Conservation (phyloP, 35 echinoderm and acorn worm genomes). For the Ptychodera flava region DNA sequence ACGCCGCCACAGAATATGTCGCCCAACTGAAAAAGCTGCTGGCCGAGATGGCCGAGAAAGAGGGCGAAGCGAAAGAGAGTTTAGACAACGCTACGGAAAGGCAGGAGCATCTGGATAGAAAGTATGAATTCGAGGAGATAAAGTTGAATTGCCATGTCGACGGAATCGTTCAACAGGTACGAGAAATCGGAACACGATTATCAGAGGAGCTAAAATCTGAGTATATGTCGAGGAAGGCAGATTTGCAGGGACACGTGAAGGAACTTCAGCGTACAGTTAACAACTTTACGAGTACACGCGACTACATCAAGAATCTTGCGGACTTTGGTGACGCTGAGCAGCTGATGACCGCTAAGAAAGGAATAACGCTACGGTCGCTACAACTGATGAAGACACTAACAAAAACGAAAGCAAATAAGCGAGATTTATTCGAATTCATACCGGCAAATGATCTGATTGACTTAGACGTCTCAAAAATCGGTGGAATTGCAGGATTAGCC, state of each 20-base stretch:
- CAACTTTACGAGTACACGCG: not conserved
- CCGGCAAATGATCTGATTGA: no score
- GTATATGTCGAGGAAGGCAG: not conserved
- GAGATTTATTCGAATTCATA: no score
- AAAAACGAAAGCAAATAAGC: no score
- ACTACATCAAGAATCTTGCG: not conserved
- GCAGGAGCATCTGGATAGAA: not conserved
- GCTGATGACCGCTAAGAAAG: not conserved
- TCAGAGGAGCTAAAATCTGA: not conserved
- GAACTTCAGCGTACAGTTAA: not conserved
- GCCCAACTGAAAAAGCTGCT: not conserved
- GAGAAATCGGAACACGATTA: not conserved
- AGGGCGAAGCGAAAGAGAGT: not conserved
- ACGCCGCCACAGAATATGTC: not conserved
- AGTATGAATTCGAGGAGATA: not conserved
- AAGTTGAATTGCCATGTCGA: not conserved
- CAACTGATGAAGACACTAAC: no score
- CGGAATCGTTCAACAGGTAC: not conserved
- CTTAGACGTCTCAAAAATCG: no score
- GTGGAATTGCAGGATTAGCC: no score
- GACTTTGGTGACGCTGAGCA: not conserved
- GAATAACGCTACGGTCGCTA: no score
- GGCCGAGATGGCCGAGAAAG: not conserved
- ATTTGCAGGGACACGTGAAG: not conserved
- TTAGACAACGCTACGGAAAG: not conserved